Evolutionary conservation across 2,888 invertebrate species (phyloP).

Genomic region (Phalangium opilio): DNA sequence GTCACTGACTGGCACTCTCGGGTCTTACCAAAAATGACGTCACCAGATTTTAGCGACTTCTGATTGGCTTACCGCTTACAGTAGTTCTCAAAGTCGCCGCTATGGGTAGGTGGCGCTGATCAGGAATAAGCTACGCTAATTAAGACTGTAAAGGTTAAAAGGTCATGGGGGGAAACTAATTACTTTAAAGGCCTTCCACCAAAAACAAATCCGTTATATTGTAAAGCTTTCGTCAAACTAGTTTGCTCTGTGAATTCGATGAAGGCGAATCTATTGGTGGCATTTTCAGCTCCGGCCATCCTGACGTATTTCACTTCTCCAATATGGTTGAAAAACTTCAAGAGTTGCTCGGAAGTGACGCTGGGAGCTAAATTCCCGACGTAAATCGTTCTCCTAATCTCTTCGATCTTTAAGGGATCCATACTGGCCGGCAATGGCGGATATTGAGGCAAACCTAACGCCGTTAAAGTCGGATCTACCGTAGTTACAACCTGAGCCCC

Average conservation of each 20-base stretch:
- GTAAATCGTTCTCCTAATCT: conserved; percentile 81
- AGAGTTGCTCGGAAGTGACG: conserved; percentile 59
- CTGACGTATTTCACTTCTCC: conserved; percentile 92
- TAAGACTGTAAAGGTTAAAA: too few relatives aligned
- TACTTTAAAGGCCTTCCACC: conserved; percentile 48
- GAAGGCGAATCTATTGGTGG: conserved; percentile 50
- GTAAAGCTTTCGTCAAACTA: conserved; percentile 65
- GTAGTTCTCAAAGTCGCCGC: too few relatives aligned
- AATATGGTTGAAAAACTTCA: conserved; percentile 68
- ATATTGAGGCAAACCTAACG: conserved; percentile 69
- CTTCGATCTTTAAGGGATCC: conserved; percentile 81
- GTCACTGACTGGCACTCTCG: too few relatives aligned
- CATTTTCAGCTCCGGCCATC: conserved; percentile 66
- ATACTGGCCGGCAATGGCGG: conserved; percentile 75
- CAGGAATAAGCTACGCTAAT: too few relatives aligned
- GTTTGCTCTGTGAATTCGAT: conserved; percentile 89
- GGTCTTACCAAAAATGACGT: too few relatives aligned
- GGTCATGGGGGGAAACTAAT: too few relatives aligned
- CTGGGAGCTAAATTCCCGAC: conserved; percentile 61
- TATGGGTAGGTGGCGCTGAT: too few relatives aligned
- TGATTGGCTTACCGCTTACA: too few relatives aligned
- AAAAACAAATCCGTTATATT: conserved; percentile 57
- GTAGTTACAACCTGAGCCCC: conserved; percentile 74
- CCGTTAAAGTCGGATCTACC: conserved; percentile 71
- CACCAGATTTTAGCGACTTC: too few relatives aligned